Conservation (phyloP, 2,113 vertebrate species). For the Probosciger aterrimus region DNA sequence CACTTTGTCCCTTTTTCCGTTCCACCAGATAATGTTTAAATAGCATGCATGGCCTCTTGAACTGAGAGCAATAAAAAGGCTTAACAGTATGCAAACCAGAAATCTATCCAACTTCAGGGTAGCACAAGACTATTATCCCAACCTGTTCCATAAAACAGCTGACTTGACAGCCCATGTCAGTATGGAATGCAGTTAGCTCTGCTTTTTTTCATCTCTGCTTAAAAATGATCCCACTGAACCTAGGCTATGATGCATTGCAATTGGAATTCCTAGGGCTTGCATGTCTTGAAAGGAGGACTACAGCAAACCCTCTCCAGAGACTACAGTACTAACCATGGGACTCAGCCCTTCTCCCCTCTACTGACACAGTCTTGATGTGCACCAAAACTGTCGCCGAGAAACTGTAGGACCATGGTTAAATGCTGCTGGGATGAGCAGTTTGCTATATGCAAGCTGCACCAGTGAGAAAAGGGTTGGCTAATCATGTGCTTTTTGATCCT, state of each 20-base stretch:
- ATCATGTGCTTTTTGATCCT: not conserved
- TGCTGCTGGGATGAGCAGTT: not conserved
- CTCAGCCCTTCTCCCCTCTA: not conserved
- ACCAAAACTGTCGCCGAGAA: not conserved
- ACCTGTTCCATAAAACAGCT: constrained; percentile 10
- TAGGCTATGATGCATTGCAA: not conserved
- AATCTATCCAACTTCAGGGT: not conserved
- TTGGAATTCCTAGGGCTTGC: not conserved
- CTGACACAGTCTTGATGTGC: not conserved
- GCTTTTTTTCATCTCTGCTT: not conserved
- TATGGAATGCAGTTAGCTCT: constrained; percentile 26
- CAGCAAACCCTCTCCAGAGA: not conserved
- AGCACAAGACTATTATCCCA: constrained; percentile 1
- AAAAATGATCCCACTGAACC: not conserved
- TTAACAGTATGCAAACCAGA: not conserved
- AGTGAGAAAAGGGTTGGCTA: not conserved
- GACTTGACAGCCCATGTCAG: constrained; percentile 16
- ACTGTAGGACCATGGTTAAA: not conserved
- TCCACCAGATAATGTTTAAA: not conserved
- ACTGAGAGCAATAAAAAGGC: not conserved
- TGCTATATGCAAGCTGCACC: not conserved
- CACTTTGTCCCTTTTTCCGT: not conserved
- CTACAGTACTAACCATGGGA: too few species aligned
- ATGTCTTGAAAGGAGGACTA: not conserved
- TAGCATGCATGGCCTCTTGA: not conserved